phyloP scores from a whole-genome alignment of 2,797 vertebrate species.

The Holocentrus rufus region DNA sequence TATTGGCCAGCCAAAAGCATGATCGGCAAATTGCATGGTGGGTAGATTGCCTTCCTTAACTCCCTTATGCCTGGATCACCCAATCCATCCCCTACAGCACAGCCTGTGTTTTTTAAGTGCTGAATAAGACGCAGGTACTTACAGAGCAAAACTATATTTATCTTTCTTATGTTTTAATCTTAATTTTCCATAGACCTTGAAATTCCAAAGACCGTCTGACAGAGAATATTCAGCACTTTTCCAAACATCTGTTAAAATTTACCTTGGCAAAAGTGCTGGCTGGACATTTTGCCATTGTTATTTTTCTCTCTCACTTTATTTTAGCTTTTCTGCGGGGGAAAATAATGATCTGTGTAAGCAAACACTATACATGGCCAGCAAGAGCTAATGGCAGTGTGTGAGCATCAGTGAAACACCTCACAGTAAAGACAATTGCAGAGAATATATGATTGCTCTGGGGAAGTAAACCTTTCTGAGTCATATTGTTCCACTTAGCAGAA shows the following conservation, averaged over 20 bases:
- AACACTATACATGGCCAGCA: conserved; percentile 27
- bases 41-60: conserved; percentile 53
- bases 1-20: conserved; percentile 36
- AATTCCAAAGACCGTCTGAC: conserved; percentile 63
- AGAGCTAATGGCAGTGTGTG: conserved; percentile 46
- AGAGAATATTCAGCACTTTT: conserved; percentile 40
- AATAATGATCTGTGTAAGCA: conserved; percentile 54
- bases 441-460: conserved; percentile 3
- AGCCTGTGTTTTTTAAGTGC: conserved; percentile 37
- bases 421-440: conserved; percentile 31
- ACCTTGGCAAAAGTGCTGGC: conserved; percentile 61
- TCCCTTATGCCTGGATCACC: conserved; percentile 42
- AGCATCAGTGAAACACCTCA: conserved; percentile 56
- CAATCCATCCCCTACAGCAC: conserved; percentile 28
- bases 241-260: conserved; percentile 74
- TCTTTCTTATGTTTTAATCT: conserved; percentile 66
- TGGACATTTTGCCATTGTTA: conserved; percentile 61
- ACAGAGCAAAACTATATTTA: conserved; percentile 46
- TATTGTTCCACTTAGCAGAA: conserved; percentile 27
- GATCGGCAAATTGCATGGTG: conserved; percentile 53
- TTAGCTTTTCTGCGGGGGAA: conserved; percentile 36
- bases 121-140: conserved; percentile 54
- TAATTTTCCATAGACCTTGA: conserved; percentile 66
- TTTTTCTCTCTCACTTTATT: conserved; percentile 41
- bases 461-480: conserved; percentile 7